Evolutionary conservation across 2,113 vertebrate genomes (phyloP).

Genomic region (Ceratotherium simum): DNA sequence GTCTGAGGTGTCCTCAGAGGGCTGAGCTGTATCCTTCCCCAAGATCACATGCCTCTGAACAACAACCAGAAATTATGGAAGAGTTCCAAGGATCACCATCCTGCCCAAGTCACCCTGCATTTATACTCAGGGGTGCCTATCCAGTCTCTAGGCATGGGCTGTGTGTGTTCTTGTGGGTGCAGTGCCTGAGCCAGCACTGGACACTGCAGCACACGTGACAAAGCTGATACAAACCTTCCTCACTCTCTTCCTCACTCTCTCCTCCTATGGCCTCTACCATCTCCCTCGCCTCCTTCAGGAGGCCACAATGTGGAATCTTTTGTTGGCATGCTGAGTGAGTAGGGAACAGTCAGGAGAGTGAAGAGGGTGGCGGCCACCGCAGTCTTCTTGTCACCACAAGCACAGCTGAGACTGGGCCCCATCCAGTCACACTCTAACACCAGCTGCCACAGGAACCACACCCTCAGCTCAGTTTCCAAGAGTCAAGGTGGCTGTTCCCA

Average conservation of each 20-base stretch:
- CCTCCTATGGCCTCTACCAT: neutral
- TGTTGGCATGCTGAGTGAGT: neutral
- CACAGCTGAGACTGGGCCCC: neutral
- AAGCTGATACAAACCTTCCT: no score
- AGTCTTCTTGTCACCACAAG: neutral
- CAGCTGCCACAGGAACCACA: constrained; percentile 46
- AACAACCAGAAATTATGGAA: neutral
- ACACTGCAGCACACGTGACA: accelerated
- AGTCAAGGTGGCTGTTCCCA: constrained; percentile 36
- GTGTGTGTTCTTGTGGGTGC: accelerated
- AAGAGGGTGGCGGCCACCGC: neutral
- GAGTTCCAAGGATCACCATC: neutral
- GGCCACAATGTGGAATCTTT: neutral
- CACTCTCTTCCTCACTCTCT: neutral
- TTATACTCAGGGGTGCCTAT: neutral
- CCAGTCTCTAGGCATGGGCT: neutral
- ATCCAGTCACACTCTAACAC: neutral
- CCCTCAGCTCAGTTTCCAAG: constrained; percentile 9
- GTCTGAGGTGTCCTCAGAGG: neutral
- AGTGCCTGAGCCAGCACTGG: neutral
- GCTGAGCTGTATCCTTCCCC: neutral
- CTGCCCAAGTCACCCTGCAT: neutral
- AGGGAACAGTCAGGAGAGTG: neutral
- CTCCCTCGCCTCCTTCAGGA: neutral
- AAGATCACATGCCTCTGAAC: neutral